These are phyloP conservation scores for Leptobrachium ailaonicum DNA, from an alignment of 2,113 vertebrate genomes.

Conservation along the genomic window DNA sequence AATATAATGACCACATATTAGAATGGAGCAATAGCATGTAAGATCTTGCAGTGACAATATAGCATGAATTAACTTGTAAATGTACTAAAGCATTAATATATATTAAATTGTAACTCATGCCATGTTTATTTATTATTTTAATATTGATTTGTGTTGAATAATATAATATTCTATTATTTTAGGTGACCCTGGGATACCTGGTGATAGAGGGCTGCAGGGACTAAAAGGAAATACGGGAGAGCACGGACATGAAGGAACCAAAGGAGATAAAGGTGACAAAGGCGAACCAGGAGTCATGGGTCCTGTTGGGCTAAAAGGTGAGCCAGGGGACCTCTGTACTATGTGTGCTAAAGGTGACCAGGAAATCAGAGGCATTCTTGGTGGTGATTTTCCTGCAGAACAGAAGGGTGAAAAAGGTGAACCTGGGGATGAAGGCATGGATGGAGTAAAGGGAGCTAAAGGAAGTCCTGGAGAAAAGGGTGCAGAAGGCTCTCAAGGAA, in stretches of 20 bases:
- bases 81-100: too few relatives aligned
- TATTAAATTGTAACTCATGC: too few relatives aligned
- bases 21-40: too few relatives aligned
- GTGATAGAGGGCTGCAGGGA: conserved; percentile 31
- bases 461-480: conserved; percentile 26
- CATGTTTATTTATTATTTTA: too few relatives aligned
- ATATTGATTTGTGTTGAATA: too few relatives aligned
- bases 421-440: neutral
- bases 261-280: conserved; percentile 4
- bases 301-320: neutral
- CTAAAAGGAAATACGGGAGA: neutral
- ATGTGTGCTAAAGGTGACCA: conserved; percentile 39
- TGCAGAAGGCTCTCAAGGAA: conserved; percentile 4
- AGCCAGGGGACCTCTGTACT: conserved; percentile 4
- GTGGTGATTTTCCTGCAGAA: neutral
- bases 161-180: conserved; percentile 1
- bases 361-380: conserved; percentile 22
- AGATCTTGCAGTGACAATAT: too few relatives aligned
- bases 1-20: too few relatives aligned
- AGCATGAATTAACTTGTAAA: too few relatives aligned
- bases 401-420: conserved; percentile 22
- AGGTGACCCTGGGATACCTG: conserved; percentile 11
- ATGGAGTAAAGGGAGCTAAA: conserved; percentile 13
- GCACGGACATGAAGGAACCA: neutral
- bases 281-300: conserved; percentile 13